Base-by-base conservation (phyloP, 2,888 invertebrate genomes). In the Capitulum mitella region DNA sequence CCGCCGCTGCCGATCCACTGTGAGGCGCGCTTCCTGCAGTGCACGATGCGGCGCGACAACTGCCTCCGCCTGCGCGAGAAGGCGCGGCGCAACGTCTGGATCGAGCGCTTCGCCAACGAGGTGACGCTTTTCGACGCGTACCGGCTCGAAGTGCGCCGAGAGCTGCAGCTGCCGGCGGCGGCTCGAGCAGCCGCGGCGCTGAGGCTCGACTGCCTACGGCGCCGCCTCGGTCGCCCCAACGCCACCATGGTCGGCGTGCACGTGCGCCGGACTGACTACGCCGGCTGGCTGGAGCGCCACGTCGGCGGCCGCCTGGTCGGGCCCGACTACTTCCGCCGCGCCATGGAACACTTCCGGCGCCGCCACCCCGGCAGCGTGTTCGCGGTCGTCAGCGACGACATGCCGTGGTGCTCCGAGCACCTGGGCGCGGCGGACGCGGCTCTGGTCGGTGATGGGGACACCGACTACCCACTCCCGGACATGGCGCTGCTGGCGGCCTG, bases 401-500 rank as follows among this genome's bases (percentile, higher is more conserved):
- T 6, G 40, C 22, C 3, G 26, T 74, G 40, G 40, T 37, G 37
- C 37, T 2, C 6, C 16, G 58, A 78, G 19, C 54, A 78, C 16
- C 34, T 78, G 14, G 26, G 29, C 16, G 43, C 58, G 14, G 16
- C 32, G 14, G 54, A 58, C 34, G 43, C 58, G 32, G 37, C 16
- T 29, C 8, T 61, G 34, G 58, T 32, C 32, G 78, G 61, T 2
- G 16, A 32, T 14, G 61, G 40, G 8, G 26, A 16, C 22, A 6
- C 5, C 26, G 37, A 26, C 40, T 5, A 10, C 40, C 22, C n/a
- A 6, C 6, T 74, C 2, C 3, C 40, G 1, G 78, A 78, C 43
- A 29, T 78, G 61, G 78, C 61, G 22, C 78, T 78, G 46, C 54
- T 78, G 61, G 64, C 70, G 5, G 78, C 78, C 37, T 78, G 78